Evolutionary conservation across 1,140 invertebrate species (phyloP).

Genomic region (Pygmarrhopalites habei): DNA sequence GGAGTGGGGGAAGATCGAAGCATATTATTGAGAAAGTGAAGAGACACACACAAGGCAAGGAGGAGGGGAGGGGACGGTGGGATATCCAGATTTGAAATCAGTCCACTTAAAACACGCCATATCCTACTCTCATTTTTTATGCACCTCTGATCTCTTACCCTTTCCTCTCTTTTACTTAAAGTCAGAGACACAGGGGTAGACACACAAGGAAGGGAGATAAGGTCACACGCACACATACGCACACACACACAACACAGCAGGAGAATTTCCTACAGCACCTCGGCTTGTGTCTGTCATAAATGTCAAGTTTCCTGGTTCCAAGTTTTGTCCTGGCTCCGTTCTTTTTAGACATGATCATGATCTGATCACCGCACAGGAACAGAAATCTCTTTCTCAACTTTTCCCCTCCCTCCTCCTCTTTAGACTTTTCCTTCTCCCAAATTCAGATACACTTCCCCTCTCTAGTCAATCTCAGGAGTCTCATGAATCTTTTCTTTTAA

Average conservation of each 20-base stretch:
- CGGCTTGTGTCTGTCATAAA: constrained; percentile 33
- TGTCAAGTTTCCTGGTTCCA: constrained; percentile 26
- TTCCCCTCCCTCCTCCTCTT: background rate
- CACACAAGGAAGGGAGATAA: constrained; percentile 13
- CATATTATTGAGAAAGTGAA: too few relatives aligned
- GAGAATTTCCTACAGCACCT: constrained; percentile 27
- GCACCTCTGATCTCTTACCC: too few relatives aligned
- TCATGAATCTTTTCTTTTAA: background rate
- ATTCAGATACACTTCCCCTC: background rate
- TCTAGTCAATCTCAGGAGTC: background rate
- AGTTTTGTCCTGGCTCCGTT: constrained; percentile 14
- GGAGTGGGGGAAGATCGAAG: too few relatives aligned
- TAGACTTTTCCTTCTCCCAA: background rate
- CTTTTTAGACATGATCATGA: constrained; percentile 8
- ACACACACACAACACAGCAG: too few relatives aligned
- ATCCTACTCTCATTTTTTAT: too few relatives aligned
- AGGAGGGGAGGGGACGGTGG: too few relatives aligned
- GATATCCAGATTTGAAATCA: too few relatives aligned
- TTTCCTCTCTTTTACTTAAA: too few relatives aligned
- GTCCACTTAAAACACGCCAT: too few relatives aligned
- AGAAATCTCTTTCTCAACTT: constrained; percentile 15
- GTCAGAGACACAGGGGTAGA: too few relatives aligned
- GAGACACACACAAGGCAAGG: too few relatives aligned
- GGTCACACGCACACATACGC: too few relatives aligned
- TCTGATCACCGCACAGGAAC: constrained; percentile 23